These are phyloP conservation scores for Cyclophora punctaria DNA, from an alignment of 2,888 invertebrate genomes.

Conservation along the genomic window DNA sequence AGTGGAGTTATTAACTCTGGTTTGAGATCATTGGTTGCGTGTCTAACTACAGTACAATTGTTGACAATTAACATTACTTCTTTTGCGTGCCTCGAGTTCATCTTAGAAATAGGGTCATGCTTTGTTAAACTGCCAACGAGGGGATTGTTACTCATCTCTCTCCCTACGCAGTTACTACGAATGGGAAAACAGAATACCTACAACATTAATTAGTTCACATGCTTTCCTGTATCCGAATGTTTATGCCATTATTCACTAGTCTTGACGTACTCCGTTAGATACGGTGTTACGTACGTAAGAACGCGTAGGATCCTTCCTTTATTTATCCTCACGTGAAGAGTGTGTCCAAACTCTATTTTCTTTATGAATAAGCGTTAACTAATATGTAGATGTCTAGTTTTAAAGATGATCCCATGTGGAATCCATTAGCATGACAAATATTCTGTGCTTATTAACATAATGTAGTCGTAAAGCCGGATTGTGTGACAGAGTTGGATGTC, in stretches of 20 bases:
- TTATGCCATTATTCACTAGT: constrained; percentile 34
- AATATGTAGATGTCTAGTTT: constrained; percentile 12
- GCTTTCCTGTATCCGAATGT: constrained; percentile 18
- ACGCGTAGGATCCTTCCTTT: constrained; percentile 39
- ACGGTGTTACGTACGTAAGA: constrained; percentile 34
- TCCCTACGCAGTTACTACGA: not conserved
- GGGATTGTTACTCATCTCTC: constrained; percentile 7
- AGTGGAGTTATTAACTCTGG: constrained; percentile 36
- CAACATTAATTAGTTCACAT: constrained; percentile 3
- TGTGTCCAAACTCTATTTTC: constrained; percentile 5
- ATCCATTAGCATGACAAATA: constrained; percentile 28
- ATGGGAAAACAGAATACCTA: too few relatives aligned
- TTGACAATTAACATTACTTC: constrained; percentile 66
- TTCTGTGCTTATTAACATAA: constrained; percentile 24
- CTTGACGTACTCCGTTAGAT: constrained; percentile 46
- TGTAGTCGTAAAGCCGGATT: constrained; percentile 25
- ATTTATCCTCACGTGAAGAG: constrained; percentile 32
- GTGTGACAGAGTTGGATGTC: constrained; percentile 19
- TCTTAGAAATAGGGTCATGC: constrained; percentile 61
- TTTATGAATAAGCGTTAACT: constrained; percentile 8
- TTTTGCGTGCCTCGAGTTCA: constrained; percentile 63
- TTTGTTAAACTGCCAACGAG: constrained; percentile 18
- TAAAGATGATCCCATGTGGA: constrained; percentile 16
- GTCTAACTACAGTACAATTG: constrained; percentile 64
- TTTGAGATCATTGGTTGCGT: constrained; percentile 60